These are phyloP conservation scores for Maniola hyperantus DNA, from an alignment of 2,888 invertebrate genomes.

Conservation along the genomic window DNA sequence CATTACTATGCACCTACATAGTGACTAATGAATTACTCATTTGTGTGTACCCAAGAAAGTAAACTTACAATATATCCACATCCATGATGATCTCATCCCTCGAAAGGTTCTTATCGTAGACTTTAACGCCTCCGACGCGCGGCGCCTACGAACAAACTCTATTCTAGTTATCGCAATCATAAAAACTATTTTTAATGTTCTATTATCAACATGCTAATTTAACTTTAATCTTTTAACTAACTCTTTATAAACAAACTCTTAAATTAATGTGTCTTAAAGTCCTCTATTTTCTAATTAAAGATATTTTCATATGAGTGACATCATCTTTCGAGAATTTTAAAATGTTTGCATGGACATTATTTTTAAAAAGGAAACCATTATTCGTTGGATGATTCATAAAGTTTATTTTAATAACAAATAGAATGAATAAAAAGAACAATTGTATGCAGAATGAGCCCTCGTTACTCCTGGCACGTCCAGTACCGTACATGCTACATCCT, in stretches of 20 bases:
- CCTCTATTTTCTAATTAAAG: not conserved
- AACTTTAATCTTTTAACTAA: constrained; percentile 16
- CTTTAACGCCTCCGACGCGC: constrained; percentile 96
- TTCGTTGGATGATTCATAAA: too few relatives aligned
- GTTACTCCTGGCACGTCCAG: not conserved
- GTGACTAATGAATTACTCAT: not conserved
- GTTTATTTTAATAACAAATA: too few relatives aligned
- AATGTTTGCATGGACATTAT: too few relatives aligned
- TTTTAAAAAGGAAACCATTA: too few relatives aligned
- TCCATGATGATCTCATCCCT: constrained; percentile 98
- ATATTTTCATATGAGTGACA: not conserved
- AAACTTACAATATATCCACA: constrained; percentile 93
- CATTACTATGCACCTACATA: not conserved
- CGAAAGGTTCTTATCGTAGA: constrained; percentile 96
- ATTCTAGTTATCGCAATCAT: constrained; percentile 12
- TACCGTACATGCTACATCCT: not conserved
- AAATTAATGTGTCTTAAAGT: not conserved
- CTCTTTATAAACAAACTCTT: not conserved
- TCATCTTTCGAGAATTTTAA: not conserved
- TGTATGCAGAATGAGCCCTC: not conserved
- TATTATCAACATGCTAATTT: constrained; percentile 18
- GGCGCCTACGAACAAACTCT: constrained; percentile 86
- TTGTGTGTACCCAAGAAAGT: constrained; percentile 6
- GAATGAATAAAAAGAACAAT: not conserved
- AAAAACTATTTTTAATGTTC: constrained; percentile 17